phyloP scores from a whole-genome alignment of 2,888 invertebrate species.

The Dimorphilus gyrociliatus region DNA sequence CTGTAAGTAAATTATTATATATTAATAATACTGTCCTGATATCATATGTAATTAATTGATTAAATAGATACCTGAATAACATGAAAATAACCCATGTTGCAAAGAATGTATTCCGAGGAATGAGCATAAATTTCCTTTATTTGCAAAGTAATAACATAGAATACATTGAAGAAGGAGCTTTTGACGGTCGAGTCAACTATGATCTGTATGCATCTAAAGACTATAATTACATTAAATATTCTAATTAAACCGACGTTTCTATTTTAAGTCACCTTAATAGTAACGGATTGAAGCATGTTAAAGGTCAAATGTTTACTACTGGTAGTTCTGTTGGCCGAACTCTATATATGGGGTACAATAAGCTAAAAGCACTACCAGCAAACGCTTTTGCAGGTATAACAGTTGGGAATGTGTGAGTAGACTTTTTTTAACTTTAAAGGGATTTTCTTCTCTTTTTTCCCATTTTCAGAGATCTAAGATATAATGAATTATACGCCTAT shows the following conservation, averaged over 20 bases:
- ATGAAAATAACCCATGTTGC: too few species aligned
- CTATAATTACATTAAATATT: not conserved
- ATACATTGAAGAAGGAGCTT: conserved; percentile 8
- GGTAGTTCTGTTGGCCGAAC: conserved; percentile 4
- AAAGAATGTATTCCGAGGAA: too few species aligned
- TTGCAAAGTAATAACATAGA: conserved; percentile 13
- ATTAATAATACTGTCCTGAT: too few species aligned
- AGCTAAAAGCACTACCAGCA: conserved; percentile 8
- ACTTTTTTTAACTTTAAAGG: too few species aligned
- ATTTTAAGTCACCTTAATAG: conserved; percentile 4
- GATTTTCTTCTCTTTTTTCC: too few species aligned
- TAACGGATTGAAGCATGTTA: conserved; percentile 6
- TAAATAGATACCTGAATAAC: too few species aligned
- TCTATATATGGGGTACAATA: conserved; percentile 11
- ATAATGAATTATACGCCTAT: conserved; percentile 10
- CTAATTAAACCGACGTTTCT: not conserved
- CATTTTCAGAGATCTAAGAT: conserved; percentile 5
- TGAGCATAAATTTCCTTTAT: too few species aligned
- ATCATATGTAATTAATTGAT: too few species aligned
- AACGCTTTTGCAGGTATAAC: conserved; percentile 13
- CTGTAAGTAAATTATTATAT: too few species aligned
- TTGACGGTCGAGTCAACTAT: conserved; percentile 3
- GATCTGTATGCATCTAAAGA: conserved; percentile 6
- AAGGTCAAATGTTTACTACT: conserved; percentile 8
- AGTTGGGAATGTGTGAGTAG: conserved; percentile 7